Evolutionary conservation across 2,797 vertebrate species (phyloP), one percentile per base, ranked within the genome.

Genomic region (Anguilla marmorata): DNA sequence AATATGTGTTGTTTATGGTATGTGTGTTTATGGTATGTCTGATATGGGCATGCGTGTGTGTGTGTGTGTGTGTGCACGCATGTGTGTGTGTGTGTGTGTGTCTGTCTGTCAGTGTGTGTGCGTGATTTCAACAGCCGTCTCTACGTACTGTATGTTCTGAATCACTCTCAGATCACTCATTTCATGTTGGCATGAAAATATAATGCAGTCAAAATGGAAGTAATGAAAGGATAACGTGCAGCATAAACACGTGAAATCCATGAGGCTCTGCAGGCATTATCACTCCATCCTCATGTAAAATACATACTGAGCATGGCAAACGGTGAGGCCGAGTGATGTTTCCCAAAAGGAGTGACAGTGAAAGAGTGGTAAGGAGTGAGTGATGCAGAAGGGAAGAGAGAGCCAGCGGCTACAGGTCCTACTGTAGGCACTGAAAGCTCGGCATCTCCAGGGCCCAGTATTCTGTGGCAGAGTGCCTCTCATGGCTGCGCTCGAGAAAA

Each of bases 391-490:
- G 88, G 66, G 14, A 30, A 30, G n/a, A 5, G n/a, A 12, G 72
- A 89, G 76, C 76, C 88, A 86, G 88, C 88, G 60, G 85, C 76
- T 66, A 83, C 24, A 74, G n/a, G 21, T 86, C 54, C 82, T 30
- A 84, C 86, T 48, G 82, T 80, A 87, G 63, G 84, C 58, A 41
- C 60, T n/a, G 80, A 86, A 66, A 87, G 88, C 88, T 89, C 84
- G 82, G 27, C 69, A 72, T 85, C 88, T 89, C 88, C 12, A 63
- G 69, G 83, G 88, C 58, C 80, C 37, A 30, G 45, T n/a, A 37
- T 16, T 80, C 48, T 3, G 45, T 87, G 86, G 86, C 86, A 87
- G 72, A 54, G 76, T 85, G 30, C 63, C 60, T 45, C 33, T 48
- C 60, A 24, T 48, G 16, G 24, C 60, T 48, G 56, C 85, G 12